A percentile compares a stretch with the other conserved stretches of the same genome.
phyloP scores from a whole-genome alignment of 1,140 invertebrate species.

The Wiebesia pumilae region DNA sequence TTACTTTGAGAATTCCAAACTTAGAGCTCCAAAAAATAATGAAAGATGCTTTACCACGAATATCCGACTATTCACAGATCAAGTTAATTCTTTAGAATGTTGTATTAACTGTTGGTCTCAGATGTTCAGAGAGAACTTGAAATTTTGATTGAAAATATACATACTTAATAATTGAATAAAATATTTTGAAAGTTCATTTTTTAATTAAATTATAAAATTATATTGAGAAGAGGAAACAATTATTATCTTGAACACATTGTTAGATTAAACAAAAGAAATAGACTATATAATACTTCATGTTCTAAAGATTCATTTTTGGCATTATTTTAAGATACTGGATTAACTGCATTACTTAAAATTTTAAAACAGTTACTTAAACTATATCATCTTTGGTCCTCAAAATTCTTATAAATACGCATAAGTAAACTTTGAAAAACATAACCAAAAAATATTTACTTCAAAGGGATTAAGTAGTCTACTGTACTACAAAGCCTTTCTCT shows the following conservation, averaged over 20 bases:
- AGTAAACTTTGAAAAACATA: not conserved
- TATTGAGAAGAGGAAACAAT: too few species aligned
- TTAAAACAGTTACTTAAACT: not conserved
- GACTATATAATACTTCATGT: too few species aligned
- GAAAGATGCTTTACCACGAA: not conserved
- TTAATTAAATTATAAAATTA: too few species aligned
- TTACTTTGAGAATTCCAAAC: not conserved
- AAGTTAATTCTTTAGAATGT: not conserved
- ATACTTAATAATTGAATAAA: too few species aligned
- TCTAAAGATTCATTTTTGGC: too few species aligned
- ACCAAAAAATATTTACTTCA: not conserved
- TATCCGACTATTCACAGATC: slow-evolving; percentile 38
- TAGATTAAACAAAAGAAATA: not conserved
- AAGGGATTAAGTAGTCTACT: not conserved
- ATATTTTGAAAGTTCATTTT: too few species aligned
- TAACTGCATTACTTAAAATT: too few species aligned
- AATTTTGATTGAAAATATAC: too few species aligned
- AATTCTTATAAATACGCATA: not conserved
- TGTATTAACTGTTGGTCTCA: not conserved
- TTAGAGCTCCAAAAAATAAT: not conserved
- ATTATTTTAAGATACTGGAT: too few species aligned
- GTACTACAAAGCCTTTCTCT: not conserved
- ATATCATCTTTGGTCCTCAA: not conserved
- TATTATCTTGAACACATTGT: not conserved
- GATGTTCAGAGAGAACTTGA: not conserved